Evolutionary conservation across 2,113 vertebrate species (phyloP), one percentile per base, ranked within the genome.

Genomic region (Tachuris rubrigastra): DNA sequence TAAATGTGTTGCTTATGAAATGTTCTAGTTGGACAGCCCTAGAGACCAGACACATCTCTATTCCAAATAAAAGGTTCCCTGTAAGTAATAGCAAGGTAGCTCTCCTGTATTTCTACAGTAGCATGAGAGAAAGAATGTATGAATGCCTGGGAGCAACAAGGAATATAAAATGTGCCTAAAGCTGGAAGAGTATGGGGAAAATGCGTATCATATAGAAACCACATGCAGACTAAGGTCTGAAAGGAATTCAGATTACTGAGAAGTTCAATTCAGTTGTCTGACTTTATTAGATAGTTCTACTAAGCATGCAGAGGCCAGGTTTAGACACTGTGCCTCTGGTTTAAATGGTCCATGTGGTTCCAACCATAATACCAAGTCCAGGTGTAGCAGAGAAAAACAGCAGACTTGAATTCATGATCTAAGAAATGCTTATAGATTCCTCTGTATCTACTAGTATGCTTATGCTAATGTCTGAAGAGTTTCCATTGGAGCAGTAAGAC

Each of bases 1-100:
- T 97, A 80, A 94, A 60, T 63, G 49, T 86, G 42, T 33, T 85
- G 46, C 56, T 89, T 94, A 73, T 87, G 81, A 93, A 94, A 85
- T 88, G 37, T 89, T 95, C 72, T 87, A 31, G 46, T 90, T 95
- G 94, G 71, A 77, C 46, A 95, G 39, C 65, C 67, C 60, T 63
- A 63, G 71, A 92, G 92, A 93, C 58, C 25, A 21, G 28, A 90
- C 41, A 72, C 37, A 68, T 74, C 24, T 75, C 30, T 94, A 3
- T 86, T 95, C 56, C 65, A 94, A 94, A 87, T 85, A 63, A 77
- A 91, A 84, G 6, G 20, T 55, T 74, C 16, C 33, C 28, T 62
- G 6, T 20, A 73, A 89, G 27, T 72, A 56, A 82, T 35, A 83
- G 25, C 46, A 69, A n/a, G 27, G 35, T 79, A 87, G 5, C 8